These are phyloP conservation scores for Drosophila niveifrons DNA, from an alignment of 2,888 invertebrate species.

Conservation along the genomic window DNA sequence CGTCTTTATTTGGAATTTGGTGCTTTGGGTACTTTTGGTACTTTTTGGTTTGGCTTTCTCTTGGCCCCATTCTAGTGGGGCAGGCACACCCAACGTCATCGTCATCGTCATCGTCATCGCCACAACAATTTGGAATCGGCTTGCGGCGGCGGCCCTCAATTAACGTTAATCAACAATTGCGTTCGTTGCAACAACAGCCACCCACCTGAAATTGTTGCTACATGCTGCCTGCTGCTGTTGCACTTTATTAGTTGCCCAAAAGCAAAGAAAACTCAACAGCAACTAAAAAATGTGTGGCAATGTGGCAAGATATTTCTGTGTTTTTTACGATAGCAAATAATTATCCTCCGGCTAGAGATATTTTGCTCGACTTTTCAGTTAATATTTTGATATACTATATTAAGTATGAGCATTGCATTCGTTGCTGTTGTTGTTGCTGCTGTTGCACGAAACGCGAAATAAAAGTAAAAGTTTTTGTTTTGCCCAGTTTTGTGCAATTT, in stretches of 20 bases:
- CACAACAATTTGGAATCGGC: too few relatives aligned
- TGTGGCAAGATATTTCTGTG: slow-evolving; percentile 47
- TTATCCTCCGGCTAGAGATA: slow-evolving; percentile 51
- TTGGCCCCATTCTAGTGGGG: slow-evolving; percentile 33
- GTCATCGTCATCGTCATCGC: too few relatives aligned
- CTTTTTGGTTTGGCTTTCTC: slow-evolving; percentile 30
- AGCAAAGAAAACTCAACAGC: slow-evolving; percentile 13
- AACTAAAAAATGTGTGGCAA: slow-evolving; percentile 27
- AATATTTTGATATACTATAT: slow-evolving; percentile 26
- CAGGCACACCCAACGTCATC: slow-evolving; percentile 25
- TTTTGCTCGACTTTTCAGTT: slow-evolving; percentile 18
- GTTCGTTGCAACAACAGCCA: slow-evolving; percentile 29
- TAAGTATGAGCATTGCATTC: slow-evolving; percentile 14
- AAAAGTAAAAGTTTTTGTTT: slow-evolving; percentile 62
- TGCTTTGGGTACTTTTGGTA: too few relatives aligned
- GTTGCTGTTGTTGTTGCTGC: slow-evolving; percentile 16
- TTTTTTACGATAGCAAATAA: slow-evolving; percentile 60
- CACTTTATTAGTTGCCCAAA: slow-evolving; percentile 25
- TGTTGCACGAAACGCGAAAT: slow-evolving; percentile 45
- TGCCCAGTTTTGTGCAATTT: slow-evolving; percentile 63
- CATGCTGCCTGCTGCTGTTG: slow-evolving; percentile 14
- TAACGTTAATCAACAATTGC: slow-evolving; percentile 34
- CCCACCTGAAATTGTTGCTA: slow-evolving; percentile 22
- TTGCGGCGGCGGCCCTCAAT: slow-evolving; percentile 24
- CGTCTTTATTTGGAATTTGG: slow-evolving; percentile 13